Evolutionary conservation across 2,888 invertebrate species (phyloP).

Genomic region (Gymnosoma rotundatum): DNA sequence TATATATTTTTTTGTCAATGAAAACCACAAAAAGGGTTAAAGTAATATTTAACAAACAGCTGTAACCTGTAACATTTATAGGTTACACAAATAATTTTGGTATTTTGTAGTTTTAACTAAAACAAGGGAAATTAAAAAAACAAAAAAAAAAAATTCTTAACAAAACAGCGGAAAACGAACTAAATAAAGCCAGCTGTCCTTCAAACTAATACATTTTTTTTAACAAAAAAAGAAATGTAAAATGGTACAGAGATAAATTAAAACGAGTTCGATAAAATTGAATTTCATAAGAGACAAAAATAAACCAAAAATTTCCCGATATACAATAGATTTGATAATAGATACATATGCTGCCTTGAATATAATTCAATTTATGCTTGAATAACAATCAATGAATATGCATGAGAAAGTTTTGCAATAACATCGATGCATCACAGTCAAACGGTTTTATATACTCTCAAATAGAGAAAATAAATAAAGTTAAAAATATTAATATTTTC

Average conservation of each 20-base stretch:
- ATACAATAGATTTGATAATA: constrained; percentile 20
- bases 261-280: background rate
- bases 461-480: background rate
- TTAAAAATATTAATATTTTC: background rate
- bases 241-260: background rate
- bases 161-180: constrained; percentile 15
- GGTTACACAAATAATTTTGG: constrained; percentile 57
- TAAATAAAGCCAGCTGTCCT: constrained; percentile 49
- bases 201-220: background rate
- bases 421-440: background rate
- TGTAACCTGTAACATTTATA: constrained; percentile 61
- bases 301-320: background rate
- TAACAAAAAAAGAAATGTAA: background rate
- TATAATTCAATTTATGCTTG: constrained; percentile 62
- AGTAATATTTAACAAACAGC: constrained; percentile 54
- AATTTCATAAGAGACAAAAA: constrained; percentile 17
- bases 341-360: background rate
- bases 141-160: background rate
- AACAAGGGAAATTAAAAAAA: constrained; percentile 47
- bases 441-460: background rate
- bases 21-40: constrained; percentile 63
- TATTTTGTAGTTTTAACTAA: constrained; percentile 48
- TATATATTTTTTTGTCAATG: constrained; percentile 17
- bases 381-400: constrained; percentile 56
- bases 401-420: constrained; percentile 37